These are phyloP conservation scores for Falco rusticolus DNA, from an alignment of 2,797 vertebrate genomes.

Conservation along the genomic window DNA sequence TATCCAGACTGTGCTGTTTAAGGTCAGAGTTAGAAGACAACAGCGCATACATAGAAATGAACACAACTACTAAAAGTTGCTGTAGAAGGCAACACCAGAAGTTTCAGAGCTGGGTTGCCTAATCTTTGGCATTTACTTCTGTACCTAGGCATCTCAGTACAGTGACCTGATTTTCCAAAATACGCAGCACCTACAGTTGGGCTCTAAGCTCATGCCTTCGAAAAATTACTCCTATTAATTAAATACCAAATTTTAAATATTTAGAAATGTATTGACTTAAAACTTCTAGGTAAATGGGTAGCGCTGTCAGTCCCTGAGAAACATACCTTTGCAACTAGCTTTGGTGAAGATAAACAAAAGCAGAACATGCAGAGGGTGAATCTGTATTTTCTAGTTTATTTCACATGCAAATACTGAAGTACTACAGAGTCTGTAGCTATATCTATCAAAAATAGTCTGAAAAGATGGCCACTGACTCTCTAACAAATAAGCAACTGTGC, in stretches of 20 bases:
- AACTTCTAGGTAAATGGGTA: not conserved
- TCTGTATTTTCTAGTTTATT: not conserved
- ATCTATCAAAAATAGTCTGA: not conserved
- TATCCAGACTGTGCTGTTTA: not conserved
- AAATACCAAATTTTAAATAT: not conserved
- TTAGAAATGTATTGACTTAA: not conserved
- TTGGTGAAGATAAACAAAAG: not conserved
- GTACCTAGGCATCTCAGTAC: not conserved
- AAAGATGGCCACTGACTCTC: not conserved
- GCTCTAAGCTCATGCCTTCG: not conserved
- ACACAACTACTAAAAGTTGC: not conserved
- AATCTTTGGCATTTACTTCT: not conserved
- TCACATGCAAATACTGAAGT: not conserved
- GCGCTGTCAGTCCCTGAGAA: not conserved
- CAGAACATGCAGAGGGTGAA: not conserved
- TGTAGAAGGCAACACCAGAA: too few relatives aligned
- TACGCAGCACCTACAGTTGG: not conserved
- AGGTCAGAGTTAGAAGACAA: not conserved
- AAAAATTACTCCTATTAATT: not conserved
- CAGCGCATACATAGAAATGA: not conserved
- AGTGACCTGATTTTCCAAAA: not conserved
- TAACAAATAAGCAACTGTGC: not conserved
- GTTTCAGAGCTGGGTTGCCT: not conserved
- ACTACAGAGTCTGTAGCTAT: not conserved
- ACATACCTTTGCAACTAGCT: not conserved